Evolutionary conservation across 2,113 vertebrate species (phyloP), one percentile per base, ranked within the genome.

Genomic region (Platysternon megacephalum): DNA sequence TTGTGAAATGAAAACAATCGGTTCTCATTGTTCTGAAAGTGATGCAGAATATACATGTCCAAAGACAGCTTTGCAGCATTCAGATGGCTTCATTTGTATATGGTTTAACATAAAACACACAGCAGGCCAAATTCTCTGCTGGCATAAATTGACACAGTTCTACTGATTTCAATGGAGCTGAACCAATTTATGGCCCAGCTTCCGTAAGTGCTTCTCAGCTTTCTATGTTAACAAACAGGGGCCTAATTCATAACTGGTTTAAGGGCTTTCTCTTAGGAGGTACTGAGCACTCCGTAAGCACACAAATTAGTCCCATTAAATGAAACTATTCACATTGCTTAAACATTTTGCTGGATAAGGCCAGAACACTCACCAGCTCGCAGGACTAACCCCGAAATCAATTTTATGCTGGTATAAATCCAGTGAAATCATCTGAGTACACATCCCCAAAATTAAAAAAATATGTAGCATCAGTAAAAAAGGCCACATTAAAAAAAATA

Each of bases 241-340:
- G 88, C 46, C 82, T 91, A 82, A 84, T 79, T 76, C 76, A 89
- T 19, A 84, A 22, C n/a, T 46, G 74, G 13, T 24, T 42, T 74
- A 21, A 89, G 72, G 78, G 65, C 61, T 88, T 61, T 92, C 80
- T 86, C 65, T 91, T 81, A 90, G 80, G 86, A 91, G 79, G 82
- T 89, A 91, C 94, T 93, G 78, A 90, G 80, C 86, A 78, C 94
- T 88, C 87, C 72, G 65, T 87, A 89, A 88, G 44, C 22, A 87
- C 51, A 82, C 51, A 52, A 22, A 82, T 55, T 51, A 95, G 48
- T 79, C 85, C 74, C 94, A 39, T 39, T 79, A 29, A 91, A 93
- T 1, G 61, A 72, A 3, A 74, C 42, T 82, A 26, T 61, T 86
- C 86, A 86, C 3, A 17, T 10, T 80, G 89, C 61, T 87, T 82